A percentile compares a stretch with the other conserved stretches of the same genome.
phyloP scores from a whole-genome alignment of 2,797 vertebrate species.

The Gila robusta region DNA sequence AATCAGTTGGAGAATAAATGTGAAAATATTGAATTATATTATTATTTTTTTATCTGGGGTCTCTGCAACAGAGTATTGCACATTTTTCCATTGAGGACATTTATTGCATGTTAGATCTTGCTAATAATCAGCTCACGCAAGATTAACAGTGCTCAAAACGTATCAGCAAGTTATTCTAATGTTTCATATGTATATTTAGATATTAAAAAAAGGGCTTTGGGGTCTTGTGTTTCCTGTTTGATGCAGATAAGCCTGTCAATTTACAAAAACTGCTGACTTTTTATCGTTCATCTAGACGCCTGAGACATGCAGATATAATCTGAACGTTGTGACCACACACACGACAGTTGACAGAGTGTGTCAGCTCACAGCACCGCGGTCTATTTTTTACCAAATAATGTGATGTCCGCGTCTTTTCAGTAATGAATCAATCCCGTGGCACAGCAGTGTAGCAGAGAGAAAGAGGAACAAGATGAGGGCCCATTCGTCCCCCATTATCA shows the following conservation, averaged over 20 bases:
- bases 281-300: background rate
- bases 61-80: background rate
- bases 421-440: constrained; percentile 8
- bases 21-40: background rate
- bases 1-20: background rate
- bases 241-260: constrained; percentile 3
- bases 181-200: background rate
- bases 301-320: constrained; percentile 4
- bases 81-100: background rate
- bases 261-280: constrained; percentile 10
- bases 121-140: background rate
- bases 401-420: constrained; percentile 26
- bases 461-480: background rate
- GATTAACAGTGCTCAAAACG: background rate
- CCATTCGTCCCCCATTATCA: constrained; percentile 40
- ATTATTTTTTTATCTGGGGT: background rate
- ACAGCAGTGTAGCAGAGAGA: background rate
- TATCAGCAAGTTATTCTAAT: background rate
- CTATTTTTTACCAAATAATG: constrained; percentile 6
- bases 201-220: background rate
- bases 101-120: background rate
- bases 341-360: background rate
- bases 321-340: constrained; percentile 11
- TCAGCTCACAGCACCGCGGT: background rate
- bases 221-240: background rate